phyloP scores from a whole-genome alignment of 2,797 vertebrate species.

The Alfaro cultratus region DNA sequence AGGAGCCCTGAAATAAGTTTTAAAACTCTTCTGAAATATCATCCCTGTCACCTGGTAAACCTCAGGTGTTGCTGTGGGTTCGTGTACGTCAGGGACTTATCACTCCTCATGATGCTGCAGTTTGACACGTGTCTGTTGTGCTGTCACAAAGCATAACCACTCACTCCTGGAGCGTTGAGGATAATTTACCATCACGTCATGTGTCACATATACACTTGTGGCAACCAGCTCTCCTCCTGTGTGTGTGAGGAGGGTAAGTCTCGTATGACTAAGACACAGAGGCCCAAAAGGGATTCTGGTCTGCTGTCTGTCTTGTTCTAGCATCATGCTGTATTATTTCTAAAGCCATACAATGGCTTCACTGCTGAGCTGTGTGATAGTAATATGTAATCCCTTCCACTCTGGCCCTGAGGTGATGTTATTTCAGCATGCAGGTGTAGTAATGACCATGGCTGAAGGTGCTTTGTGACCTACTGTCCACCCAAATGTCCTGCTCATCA shows the following conservation, averaged over 20 bases:
- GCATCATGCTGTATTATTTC: constrained; percentile 38
- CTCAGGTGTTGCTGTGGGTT: constrained; percentile 18
- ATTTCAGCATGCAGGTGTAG: constrained; percentile 54
- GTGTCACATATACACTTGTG: constrained; percentile 58
- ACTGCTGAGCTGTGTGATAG: constrained; percentile 28
- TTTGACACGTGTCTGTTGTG: constrained; percentile 57
- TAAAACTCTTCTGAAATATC: constrained; percentile 14
- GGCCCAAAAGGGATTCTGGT: constrained; percentile 44
- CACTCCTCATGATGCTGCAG: constrained; percentile 42
- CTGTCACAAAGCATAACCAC: constrained; percentile 59
- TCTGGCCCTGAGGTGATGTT: constrained; percentile 33
- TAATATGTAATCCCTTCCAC: constrained; percentile 48
- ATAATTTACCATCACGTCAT: constrained; percentile 63
- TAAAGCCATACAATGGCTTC: constrained; percentile 40
- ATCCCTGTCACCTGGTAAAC: constrained; percentile 8
- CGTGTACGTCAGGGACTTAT: constrained; percentile 13
- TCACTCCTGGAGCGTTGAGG: constrained; percentile 50
- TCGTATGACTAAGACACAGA: constrained; percentile 44
- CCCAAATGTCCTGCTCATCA: constrained; percentile 61
- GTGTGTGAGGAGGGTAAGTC: constrained; percentile 32
- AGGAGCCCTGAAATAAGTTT: neutral
- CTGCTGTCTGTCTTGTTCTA: constrained; percentile 34
- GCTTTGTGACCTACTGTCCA: constrained; percentile 67
- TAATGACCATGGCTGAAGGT: constrained; percentile 42
- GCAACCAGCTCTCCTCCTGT: constrained; percentile 31